phyloP scores from a whole-genome alignment of 2,888 invertebrate species.

The Leptopilina myrica region DNA sequence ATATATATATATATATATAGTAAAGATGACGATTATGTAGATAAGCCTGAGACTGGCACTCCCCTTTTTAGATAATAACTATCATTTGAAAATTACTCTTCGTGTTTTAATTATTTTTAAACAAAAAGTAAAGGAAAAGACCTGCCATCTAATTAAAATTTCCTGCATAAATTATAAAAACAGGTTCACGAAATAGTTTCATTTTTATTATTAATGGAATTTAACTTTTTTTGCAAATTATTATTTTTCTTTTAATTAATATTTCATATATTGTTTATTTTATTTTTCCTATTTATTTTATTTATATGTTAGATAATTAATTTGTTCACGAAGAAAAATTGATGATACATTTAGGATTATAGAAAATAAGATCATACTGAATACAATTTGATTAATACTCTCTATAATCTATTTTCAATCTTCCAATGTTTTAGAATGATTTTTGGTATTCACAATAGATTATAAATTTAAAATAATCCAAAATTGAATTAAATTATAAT shows the following conservation, averaged over 20 bases:
- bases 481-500: too few relatives aligned
- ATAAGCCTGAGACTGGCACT: constrained; percentile 19
- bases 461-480: too few relatives aligned
- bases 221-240: neutral
- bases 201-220: neutral
- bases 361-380: too few relatives aligned
- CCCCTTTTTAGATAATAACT: constrained; percentile 17
- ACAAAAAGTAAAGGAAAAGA: neutral
- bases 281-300: too few relatives aligned
- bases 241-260: neutral
- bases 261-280: too few relatives aligned
- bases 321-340: too few relatives aligned
- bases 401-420: too few relatives aligned
- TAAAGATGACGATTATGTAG: constrained; percentile 31
- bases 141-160: constrained; percentile 10
- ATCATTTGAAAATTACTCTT: constrained; percentile 8
- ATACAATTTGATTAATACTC: too few relatives aligned
- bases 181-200: neutral
- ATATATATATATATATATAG: neutral
- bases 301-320: too few relatives aligned
- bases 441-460: too few relatives aligned
- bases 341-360: too few relatives aligned
- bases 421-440: too few relatives aligned
- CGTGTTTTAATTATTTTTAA: constrained; percentile 9
- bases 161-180: constrained; percentile 1